A percentile compares a stretch with the other conserved stretches of the same genome.
Evolutionary conservation across 1,140 invertebrate species (phyloP).

Genomic region (Harpegnathos saltator): DNA sequence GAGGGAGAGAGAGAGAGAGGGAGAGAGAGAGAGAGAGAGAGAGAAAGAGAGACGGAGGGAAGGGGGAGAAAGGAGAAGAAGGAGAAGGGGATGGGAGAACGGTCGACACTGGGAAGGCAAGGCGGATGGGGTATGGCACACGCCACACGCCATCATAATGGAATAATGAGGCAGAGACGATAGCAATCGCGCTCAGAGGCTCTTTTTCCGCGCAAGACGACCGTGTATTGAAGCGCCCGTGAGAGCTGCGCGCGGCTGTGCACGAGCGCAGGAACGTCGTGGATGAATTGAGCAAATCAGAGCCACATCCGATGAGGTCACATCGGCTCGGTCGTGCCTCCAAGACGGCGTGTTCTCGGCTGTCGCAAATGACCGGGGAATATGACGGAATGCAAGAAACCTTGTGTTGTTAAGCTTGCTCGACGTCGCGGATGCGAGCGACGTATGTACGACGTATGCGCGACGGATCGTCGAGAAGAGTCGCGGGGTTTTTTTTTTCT

Average conservation of each 20-base stretch:
- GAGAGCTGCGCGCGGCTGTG: constrained; percentile 67
- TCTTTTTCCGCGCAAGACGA: constrained; percentile 79
- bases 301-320: constrained; percentile 85
- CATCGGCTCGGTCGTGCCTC: constrained; percentile 73
- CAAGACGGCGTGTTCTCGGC: constrained; percentile 69
- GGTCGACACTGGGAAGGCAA: constrained; percentile 69
- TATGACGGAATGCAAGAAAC: constrained; percentile 49
- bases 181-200: constrained; percentile 82
- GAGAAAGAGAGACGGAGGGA: neutral
- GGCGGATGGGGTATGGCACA: constrained; percentile 81
- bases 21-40: neutral
- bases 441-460: neutral
- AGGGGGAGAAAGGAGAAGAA: constrained; percentile 22
- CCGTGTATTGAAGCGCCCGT: constrained; percentile 73
- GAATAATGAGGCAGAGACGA: constrained; percentile 85
- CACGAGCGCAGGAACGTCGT: constrained; percentile 72
- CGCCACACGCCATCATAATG: constrained; percentile 85
- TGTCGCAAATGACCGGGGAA: constrained; percentile 27
- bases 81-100: constrained; percentile 57
- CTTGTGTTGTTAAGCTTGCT: neutral
- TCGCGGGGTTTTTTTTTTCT: too few relatives aligned
- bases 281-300: constrained; percentile 85
- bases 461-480: too few relatives aligned
- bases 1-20: neutral
- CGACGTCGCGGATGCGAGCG: neutral